Conservation (phyloP, 2,113 vertebrate species). For the Limnothrissa miodon region DNA sequence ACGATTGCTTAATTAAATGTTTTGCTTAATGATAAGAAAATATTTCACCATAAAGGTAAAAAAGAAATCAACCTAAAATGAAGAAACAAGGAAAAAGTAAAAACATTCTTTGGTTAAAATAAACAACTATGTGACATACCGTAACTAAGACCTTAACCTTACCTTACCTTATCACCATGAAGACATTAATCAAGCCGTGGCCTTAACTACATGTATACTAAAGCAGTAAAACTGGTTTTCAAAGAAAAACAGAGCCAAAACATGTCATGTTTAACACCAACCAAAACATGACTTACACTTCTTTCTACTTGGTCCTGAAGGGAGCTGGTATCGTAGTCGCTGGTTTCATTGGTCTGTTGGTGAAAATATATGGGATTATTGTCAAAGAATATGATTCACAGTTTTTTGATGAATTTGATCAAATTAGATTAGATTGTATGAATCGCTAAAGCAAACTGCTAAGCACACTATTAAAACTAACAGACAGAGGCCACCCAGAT, state of each 20-base stretch:
- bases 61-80: too few species aligned
- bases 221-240: background rate
- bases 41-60: too few species aligned
- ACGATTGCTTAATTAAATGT: too few species aligned
- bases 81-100: too few species aligned
- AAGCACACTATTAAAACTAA: background rate
- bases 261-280: background rate
- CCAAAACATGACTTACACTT: constrained; percentile 1
- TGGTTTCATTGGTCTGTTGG: constrained; percentile 41
- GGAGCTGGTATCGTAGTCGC: constrained; percentile 37
- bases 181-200: too few species aligned
- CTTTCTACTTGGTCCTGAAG: constrained; percentile 8
- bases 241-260: background rate
- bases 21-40: too few species aligned
- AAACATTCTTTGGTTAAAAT: too few species aligned
- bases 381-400: background rate
- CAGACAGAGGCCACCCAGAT: background rate
- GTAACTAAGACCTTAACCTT: too few species aligned
- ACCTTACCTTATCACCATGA: too few species aligned
- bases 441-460: too few species aligned
- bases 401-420: background rate
- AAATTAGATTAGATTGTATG: background rate
- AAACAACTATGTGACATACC: too few species aligned
- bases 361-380: background rate
- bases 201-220: background rate